Evolutionary conservation across 2,113 vertebrate genomes (phyloP).

Genomic region (Egretta garzetta): DNA sequence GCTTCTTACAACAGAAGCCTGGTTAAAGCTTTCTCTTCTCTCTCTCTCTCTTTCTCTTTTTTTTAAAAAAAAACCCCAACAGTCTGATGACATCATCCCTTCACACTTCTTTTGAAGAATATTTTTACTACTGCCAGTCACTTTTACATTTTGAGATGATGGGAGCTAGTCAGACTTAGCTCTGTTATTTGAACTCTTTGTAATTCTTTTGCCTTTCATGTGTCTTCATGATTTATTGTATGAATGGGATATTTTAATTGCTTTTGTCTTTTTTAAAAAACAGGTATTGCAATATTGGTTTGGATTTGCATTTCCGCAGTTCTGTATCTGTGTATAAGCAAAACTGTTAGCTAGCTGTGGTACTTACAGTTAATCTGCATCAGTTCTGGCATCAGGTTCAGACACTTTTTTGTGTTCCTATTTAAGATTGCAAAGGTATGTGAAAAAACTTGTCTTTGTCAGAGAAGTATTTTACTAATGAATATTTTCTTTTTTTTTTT

Average conservation of each 20-base stretch:
- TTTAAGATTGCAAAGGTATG: neutral
- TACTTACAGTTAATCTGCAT: neutral
- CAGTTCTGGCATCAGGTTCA: neutral
- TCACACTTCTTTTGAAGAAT: neutral
- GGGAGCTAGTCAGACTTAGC: neutral
- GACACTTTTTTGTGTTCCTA: neutral
- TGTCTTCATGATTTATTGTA: neutral
- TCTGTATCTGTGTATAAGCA: neutral
- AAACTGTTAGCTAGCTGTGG: neutral
- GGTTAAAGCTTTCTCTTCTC: neutral
- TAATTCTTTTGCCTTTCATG: neutral
- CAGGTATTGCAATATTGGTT: neutral
- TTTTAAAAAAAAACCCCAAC: neutral
- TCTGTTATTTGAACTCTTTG: neutral
- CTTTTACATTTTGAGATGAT: neutral
- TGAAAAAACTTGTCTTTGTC: neutral
- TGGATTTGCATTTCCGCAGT: neutral
- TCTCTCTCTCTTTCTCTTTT: rapidly evolving
- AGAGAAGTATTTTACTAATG: neutral
- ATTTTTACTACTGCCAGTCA: neutral
- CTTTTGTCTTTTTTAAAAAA: neutral
- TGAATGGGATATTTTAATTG: neutral
- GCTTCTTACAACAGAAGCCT: neutral
- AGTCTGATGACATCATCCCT: neutral
- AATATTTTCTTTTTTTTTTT: neutral